These are phyloP conservation scores for Agrochola litura DNA, from an alignment of 2,888 invertebrate species.

Conservation along the genomic window DNA sequence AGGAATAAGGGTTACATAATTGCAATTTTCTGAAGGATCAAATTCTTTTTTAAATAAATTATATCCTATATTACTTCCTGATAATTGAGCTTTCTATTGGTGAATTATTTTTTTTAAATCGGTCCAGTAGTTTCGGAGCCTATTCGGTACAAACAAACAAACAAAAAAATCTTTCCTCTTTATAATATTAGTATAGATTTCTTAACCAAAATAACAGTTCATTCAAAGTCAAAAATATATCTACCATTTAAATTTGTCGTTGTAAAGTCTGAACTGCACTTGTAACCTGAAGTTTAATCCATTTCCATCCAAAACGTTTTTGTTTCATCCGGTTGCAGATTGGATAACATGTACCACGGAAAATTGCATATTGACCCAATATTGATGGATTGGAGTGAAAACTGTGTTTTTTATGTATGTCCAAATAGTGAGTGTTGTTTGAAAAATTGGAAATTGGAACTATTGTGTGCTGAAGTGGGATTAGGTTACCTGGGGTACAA, in stretches of 20 bases:
- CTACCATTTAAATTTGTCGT: conserved; percentile 2
- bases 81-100: too few species aligned
- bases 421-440: conserved; percentile 8
- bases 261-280: not conserved
- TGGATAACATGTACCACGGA: conserved; percentile 27
- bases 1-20: too few species aligned
- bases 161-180: too few species aligned
- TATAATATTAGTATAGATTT: not conserved
- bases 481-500: not conserved
- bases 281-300: conserved; percentile 17
- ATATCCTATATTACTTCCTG: too few species aligned
- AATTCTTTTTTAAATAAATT: too few species aligned
- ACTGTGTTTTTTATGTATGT: not conserved
- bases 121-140: too few species aligned
- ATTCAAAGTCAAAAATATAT: not conserved
- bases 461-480: not conserved
- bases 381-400: conserved; percentile 43
- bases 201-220: not conserved
- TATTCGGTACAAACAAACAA: too few species aligned
- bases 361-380: conserved; percentile 43
- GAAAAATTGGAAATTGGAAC: not conserved
- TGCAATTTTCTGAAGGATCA: too few species aligned
- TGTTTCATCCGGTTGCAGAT: conserved; percentile 23
- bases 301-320: conserved; percentile 25
- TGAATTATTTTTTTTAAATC: too few species aligned